Base-by-base conservation (phyloP, 2,797 vertebrate genomes). In the Xerus rutilus region DNA sequence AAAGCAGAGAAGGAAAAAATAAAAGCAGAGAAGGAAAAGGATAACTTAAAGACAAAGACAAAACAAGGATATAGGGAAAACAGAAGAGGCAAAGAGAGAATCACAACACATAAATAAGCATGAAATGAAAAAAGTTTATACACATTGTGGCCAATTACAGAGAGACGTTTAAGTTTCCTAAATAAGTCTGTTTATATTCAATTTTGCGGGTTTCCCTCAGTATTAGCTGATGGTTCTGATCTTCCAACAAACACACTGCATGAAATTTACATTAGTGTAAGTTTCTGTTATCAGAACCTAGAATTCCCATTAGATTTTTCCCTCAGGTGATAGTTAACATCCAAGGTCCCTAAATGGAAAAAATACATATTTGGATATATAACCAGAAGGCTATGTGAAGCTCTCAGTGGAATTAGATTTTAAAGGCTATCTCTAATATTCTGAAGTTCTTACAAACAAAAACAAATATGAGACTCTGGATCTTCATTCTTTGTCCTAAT, bases 271-370 rank as follows among this genome's bases (percentile, higher is more conserved):
- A 95, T 43, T 3, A 91, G 64, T 52, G 2, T 87, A 79, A 93
- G 45, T 67, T 94, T 93, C 47, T 96, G 7, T 78, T 92, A 86
- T 62, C 30, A 67, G 65, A 95, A 94, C 30, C 83, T 84, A 92
- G 81, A 92, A 95, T 87, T 95, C 39, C 20, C 45, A 4, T 81
- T 93, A 83, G n/a, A 87, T 90, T 92, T 65, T 69, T 64, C 10
- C 2, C 64, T 89, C 43, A 73, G 52, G n/a, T 90, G 77, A 83
- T n/a, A 93, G 21, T 73, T 73, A 93, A 89, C 3, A 91, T 70
- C 47, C 47, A 81, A 91, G 21, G 54, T 88, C 35, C 35, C 90
- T 76, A 88, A 85, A 93, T 23, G 83, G 45, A 78, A 87, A 94
- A 96, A 78, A 62, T 39, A 64, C 23, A 15, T 32, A 87, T 74